Evolutionary conservation across 2,797 vertebrate genomes (phyloP).

Genomic region (Phoebastria nigripes): DNA sequence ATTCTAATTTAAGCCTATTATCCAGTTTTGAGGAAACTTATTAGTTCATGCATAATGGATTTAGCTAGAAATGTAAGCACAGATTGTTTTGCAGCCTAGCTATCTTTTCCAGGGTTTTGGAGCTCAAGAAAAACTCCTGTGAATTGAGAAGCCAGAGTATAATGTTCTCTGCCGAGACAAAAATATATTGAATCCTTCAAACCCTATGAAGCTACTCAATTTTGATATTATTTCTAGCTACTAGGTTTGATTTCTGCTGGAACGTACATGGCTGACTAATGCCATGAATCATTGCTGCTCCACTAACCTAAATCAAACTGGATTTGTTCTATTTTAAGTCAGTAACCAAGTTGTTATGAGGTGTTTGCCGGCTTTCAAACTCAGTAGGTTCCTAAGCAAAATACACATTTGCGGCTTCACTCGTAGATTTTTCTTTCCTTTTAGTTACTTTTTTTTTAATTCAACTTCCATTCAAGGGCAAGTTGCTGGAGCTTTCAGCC

Average conservation of each 20-base stretch:
- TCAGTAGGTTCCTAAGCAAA: background rate
- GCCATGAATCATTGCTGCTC: background rate
- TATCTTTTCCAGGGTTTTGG: background rate
- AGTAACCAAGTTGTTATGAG: background rate
- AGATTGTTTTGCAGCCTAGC: background rate
- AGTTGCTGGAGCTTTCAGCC: background rate
- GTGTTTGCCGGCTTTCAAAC: background rate
- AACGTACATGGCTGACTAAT: background rate
- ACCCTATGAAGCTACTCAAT: background rate
- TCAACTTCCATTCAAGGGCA: background rate
- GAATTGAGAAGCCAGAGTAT: background rate
- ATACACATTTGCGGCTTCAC: background rate
- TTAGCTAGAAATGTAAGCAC: background rate
- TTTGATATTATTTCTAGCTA: background rate
- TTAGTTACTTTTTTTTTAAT: background rate
- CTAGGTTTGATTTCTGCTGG: background rate
- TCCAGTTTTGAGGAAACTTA: background rate
- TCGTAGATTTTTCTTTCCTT: background rate
- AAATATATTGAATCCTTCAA: background rate
- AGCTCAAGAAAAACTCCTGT: background rate
- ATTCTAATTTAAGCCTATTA: background rate
- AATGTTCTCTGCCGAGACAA: background rate
- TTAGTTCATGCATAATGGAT: background rate
- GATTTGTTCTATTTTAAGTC: background rate
- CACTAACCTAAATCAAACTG: constrained; percentile 16